Evolutionary conservation across 2,888 invertebrate species (phyloP), one percentile per base, ranked within the genome.

Genomic region (Andrena marginata): DNA sequence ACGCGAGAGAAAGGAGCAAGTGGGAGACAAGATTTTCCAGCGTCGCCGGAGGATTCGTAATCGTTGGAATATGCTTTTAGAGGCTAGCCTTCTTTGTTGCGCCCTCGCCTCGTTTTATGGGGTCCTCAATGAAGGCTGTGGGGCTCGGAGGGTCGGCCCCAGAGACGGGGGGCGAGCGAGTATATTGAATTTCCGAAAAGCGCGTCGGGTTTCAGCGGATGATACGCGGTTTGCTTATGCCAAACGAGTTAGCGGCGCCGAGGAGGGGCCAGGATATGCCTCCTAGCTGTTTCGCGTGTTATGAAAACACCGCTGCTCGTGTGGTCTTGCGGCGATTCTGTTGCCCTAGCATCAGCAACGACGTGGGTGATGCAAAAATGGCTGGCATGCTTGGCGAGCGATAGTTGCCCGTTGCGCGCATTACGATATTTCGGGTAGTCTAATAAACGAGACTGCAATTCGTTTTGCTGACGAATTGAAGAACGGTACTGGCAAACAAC

Each of bases 121-220:
- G 81, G 73, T 83, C 74, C 72, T 62, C 80, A 56, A 77, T 54
- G 77, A 56, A 23, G 67, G 60, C 48, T 54, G 74, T 70, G 64
- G 79, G 68, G 80, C 73, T 82, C 76, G 73, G 77, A 86, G 85
- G 86, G 78, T 85, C 56, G 68, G 7, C 60, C 71, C 51, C 48
- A 77, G 49, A 54, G 81, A 74, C 65, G 26, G 60, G 78, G 81
- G 77, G 64, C 65, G 86, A 86, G 64, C 65, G 86, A 86, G 90
- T 90, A 92, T 92, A 92, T 92, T 92, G 92, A 92, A 92, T 92
- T 92, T 92, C 92, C 90, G 90, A 90, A 91, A 91, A 91, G 91
- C 87, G 90, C 89, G 90, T 92, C 85, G 89, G 78, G 89, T 92
- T 92, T 90, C 92, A 90, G 89, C 86, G 90, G 90, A 91, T 89